Conservation (phyloP, 2,113 vertebrate genomes). For the Meriones unguiculatus region DNA sequence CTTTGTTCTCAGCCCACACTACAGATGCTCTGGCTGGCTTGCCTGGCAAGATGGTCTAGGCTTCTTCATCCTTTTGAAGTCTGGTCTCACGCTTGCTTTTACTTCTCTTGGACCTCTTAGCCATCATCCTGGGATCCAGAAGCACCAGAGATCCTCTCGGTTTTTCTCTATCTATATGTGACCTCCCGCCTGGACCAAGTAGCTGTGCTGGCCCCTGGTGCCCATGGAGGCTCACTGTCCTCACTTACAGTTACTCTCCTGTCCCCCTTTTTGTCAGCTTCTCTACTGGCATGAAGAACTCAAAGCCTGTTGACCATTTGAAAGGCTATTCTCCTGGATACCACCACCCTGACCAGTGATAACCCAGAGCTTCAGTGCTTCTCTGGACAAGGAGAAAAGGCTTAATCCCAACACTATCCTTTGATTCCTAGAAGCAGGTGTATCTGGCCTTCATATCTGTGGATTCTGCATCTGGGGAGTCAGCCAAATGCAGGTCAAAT, state of each 20-base stretch:
- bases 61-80: neutral
- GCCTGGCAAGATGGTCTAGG: neutral
- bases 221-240: neutral
- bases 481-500: neutral
- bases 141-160: neutral
- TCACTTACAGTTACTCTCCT: neutral
- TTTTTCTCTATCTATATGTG: neutral
- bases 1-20: neutral
- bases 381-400: neutral
- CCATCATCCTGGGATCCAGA: neutral
- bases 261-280: neutral
- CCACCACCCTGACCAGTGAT: neutral
- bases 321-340: neutral
- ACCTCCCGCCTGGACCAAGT: neutral
- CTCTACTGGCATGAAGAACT: neutral
- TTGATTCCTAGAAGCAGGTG: neutral
- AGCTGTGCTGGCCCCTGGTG: neutral
- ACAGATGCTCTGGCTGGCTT: neutral
- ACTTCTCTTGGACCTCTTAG: neutral
- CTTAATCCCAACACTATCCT: neutral
- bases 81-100: neutral
- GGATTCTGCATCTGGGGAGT: neutral
- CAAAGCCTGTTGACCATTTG: neutral
- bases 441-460: neutral
- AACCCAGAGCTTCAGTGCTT: neutral